A percentile compares a stretch with the other conserved stretches of the same genome.
phyloP scores from a whole-genome alignment of 2,113 vertebrate genomes.

The Erythrocercus mccallii region DNA sequence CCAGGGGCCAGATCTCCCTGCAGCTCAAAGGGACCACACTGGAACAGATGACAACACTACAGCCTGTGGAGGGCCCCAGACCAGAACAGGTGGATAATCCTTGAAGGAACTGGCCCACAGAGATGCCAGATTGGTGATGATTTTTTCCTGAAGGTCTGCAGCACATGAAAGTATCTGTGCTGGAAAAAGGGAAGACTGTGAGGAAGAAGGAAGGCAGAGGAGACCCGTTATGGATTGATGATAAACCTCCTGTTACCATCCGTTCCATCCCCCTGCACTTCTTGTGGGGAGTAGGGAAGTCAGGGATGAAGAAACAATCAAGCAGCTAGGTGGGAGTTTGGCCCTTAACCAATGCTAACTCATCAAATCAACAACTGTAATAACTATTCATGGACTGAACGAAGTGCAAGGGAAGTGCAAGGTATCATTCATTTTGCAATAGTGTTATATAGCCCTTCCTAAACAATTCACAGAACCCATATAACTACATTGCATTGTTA shows the following conservation, averaged over 20 bases:
- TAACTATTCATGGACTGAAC: background rate
- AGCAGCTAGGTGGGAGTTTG: background rate
- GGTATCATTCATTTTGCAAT: background rate
- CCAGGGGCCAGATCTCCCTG: rapidly evolving
- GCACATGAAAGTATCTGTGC: background rate
- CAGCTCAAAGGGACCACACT: background rate
- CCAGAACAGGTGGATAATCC: background rate
- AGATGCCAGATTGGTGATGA: background rate
- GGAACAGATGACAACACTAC: background rate
- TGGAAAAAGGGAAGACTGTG: background rate
- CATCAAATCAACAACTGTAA: background rate
- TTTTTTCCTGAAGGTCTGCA: background rate
- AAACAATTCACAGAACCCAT: background rate
- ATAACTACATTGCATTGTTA: background rate
- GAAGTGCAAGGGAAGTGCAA: background rate
- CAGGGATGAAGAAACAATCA: background rate
- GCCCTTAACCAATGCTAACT: background rate
- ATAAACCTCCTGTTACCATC: background rate
- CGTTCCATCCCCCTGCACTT: background rate
- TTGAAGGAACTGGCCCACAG: background rate
- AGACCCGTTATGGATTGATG: background rate
- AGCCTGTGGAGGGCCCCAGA: background rate
- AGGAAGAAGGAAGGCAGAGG: background rate
- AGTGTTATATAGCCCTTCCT: background rate
- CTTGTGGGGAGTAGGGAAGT: background rate